Evolutionary conservation across 92 coral and sea anemone species (phyloP).

Genomic region (Pocillopora grandis): DNA sequence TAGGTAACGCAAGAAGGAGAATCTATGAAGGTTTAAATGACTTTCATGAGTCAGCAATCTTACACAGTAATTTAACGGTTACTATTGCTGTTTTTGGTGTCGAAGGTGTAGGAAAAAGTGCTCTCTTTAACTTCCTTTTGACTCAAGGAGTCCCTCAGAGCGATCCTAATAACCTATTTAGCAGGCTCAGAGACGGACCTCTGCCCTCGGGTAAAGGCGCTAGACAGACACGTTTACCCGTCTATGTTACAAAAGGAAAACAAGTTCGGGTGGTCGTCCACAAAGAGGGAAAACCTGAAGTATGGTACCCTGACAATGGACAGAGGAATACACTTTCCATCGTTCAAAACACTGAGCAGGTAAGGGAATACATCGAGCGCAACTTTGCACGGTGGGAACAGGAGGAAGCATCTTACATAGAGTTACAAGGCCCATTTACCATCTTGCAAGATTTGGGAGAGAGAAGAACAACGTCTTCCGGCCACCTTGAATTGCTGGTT

Average conservation of each 20-base stretch:
- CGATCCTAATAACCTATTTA: no score
- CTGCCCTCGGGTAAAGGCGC: slow-evolving; percentile 37
- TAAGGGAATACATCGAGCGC: neutral
- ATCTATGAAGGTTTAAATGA: slow-evolving; percentile 24
- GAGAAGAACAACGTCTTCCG: neutral
- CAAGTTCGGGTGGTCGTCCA: neutral
- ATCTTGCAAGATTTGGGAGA: slow-evolving; percentile 17
- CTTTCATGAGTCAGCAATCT: neutral
- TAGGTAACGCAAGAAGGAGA: slow-evolving; percentile 2
- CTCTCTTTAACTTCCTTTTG: slow-evolving; percentile 33
- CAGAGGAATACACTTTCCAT: neutral
- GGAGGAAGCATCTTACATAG: neutral
- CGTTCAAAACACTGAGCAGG: neutral
- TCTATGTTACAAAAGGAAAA: slow-evolving; percentile 18
- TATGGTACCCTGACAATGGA: neutral
- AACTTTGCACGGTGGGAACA: neutral
- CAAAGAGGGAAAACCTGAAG: slow-evolving; percentile 4
- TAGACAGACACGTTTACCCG: slow-evolving; percentile 43
- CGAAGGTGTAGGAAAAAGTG: slow-evolving; percentile 48
- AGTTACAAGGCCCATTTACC: slow-evolving; percentile 35
- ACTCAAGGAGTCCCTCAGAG: neutral
- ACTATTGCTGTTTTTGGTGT: slow-evolving; percentile 45
- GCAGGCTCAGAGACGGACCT: neutral
- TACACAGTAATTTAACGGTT: slow-evolving; percentile 18
- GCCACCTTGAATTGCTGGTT: slow-evolving; percentile 29